A percentile compares a stretch with the other conserved stretches of the same genome.
Evolutionary conservation across 1,140 invertebrate species (phyloP).

Genomic region (Brachionus paranguensis): DNA sequence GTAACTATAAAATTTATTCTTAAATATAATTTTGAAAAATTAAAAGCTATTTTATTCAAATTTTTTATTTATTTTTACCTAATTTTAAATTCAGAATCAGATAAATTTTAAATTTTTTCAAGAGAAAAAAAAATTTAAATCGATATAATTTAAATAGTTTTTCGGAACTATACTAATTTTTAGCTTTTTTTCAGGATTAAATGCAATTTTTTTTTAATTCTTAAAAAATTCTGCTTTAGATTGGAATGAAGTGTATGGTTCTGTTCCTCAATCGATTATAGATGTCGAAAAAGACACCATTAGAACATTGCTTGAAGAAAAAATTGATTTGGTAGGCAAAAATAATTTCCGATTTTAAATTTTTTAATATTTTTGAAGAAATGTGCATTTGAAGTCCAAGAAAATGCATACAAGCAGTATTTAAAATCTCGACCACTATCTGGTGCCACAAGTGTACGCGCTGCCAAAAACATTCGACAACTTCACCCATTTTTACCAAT

Average conservation of each 20-base stretch:
- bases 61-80: no score
- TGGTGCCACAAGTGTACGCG: background rate
- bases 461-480: conserved; percentile 20
- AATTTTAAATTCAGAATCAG: no score
- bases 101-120: no score
- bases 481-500: conserved; percentile 8
- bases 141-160: no score
- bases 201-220: background rate
- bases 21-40: no score
- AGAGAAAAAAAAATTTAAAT: no score
- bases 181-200: no score
- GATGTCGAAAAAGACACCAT: conserved; percentile 36
- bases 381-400: conserved; percentile 37
- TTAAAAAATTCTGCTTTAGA: background rate
- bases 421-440: conserved; percentile 32
- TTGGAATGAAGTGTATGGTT: conserved; percentile 34
- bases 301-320: background rate
- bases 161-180: no score
- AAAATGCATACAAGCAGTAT: conserved; percentile 40
- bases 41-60: no score
- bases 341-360: background rate
- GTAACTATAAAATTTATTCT: no score
- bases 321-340: conserved; percentile 12
- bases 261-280: conserved; percentile 23
- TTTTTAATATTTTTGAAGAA: background rate